These are phyloP conservation scores for Cercocebus atys DNA, from an alignment of 2,113 vertebrate species.

Conservation along the genomic window DNA sequence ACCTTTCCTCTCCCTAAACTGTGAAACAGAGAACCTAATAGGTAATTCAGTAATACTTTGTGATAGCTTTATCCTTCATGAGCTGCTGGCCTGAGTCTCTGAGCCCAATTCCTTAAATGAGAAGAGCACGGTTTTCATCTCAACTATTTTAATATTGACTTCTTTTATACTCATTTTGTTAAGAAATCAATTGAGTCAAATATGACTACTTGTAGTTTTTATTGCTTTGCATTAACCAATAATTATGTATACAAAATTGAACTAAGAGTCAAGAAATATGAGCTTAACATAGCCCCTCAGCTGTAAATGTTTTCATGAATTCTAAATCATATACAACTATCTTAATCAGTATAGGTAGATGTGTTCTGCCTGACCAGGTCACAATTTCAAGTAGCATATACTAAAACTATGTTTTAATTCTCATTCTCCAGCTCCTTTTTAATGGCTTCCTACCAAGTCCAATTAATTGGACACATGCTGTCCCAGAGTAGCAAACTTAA, in stretches of 20 bases:
- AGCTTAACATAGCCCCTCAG: not conserved
- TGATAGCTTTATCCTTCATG: not conserved
- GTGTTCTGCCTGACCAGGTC: not conserved
- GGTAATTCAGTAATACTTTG: not conserved
- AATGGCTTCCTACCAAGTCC: slow-evolving; percentile 21
- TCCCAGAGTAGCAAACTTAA: not conserved
- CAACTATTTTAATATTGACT: not conserved
- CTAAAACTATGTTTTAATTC: not conserved
- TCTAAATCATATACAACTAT: not conserved
- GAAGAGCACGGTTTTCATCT: not conserved
- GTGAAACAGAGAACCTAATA: not conserved
- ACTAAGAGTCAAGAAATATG: not conserved
- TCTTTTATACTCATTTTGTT: not conserved
- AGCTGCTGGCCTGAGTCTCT: not conserved
- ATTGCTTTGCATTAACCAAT: not conserved
- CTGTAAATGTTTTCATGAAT: slow-evolving; percentile 30
- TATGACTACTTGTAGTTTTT: not conserved
- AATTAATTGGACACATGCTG: slow-evolving; percentile 18
- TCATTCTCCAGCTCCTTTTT: slow-evolving; percentile 10
- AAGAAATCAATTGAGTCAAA: not conserved
- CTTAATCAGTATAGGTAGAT: slow-evolving; percentile 18
- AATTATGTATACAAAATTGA: not conserved
- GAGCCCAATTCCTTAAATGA: not conserved
- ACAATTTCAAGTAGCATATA: slow-evolving; percentile 22
- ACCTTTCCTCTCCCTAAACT: not conserved